Evolutionary conservation across 2,797 vertebrate genomes (phyloP).

Genomic region (Propithecus perrieri): DNA sequence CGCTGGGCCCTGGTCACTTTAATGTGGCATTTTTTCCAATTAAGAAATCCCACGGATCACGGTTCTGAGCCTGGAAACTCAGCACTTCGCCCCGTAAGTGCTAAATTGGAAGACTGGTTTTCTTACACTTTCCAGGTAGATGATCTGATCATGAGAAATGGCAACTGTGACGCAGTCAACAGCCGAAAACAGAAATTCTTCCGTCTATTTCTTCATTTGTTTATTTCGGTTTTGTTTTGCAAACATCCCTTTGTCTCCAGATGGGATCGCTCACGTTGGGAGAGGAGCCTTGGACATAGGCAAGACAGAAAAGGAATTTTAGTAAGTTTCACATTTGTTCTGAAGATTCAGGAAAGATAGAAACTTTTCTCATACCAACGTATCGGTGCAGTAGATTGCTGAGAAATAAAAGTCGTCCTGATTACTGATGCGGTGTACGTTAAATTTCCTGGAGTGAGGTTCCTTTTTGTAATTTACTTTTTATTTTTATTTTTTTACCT

Average conservation of each 20-base stretch:
- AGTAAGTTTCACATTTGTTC: conserved; percentile 31
- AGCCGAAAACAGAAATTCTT: neutral
- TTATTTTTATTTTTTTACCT: neutral
- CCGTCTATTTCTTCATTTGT: neutral
- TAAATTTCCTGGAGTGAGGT: conserved; percentile 33
- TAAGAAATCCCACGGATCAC: neutral
- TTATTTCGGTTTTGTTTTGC: neutral
- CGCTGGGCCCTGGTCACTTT: neutral
- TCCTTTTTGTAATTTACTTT: neutral
- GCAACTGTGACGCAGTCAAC: neutral
- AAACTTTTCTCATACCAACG: neutral
- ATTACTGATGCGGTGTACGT: conserved; percentile 58
- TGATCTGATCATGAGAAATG: neutral
- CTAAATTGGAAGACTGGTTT: conserved; percentile 6
- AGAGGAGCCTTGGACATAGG: neutral
- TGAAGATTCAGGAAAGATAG: conserved; percentile 28
- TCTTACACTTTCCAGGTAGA: neutral
- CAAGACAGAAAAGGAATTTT: conserved; percentile 56
- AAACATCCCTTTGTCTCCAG: conserved; percentile 40
- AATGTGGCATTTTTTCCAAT: neutral
- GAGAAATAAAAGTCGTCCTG: conserved; percentile 42
- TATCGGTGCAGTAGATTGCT: conserved; percentile 28
- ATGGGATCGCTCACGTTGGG: conserved; percentile 1
- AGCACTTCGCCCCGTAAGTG: neutral
- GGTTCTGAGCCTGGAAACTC: neutral